Percentiles rank a stretch among this genome's conserved stretches.
Evolutionary conservation across 1,140 invertebrate genomes (phyloP).

Genomic region (Conus betulinus): DNA sequence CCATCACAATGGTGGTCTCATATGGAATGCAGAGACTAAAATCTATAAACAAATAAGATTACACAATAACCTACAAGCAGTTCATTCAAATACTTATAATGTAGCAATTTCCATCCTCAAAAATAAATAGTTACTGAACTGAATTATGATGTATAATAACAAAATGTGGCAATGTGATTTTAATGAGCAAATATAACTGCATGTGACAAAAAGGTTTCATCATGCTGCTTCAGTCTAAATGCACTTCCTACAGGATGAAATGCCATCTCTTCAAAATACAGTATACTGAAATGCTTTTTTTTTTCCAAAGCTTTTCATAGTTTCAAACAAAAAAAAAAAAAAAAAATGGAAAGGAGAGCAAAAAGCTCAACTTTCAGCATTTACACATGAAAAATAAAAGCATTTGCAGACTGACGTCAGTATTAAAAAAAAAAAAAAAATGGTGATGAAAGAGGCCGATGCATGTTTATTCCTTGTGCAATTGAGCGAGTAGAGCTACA

Average conservation of each 20-base stretch:
- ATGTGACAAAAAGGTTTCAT: neutral
- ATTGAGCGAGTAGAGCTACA: neutral
- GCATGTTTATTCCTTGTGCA: neutral
- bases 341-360: too few species aligned
- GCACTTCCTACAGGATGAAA: neutral
- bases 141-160: neutral
- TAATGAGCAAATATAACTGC: neutral
- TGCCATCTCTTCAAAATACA: neutral
- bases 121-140: neutral
- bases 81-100: neutral
- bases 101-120: neutral
- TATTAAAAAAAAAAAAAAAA: neutral
- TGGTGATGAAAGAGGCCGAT: neutral
- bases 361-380: too few species aligned
- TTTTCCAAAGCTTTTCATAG: neutral
- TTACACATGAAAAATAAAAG: too few species aligned
- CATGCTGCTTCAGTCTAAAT: neutral
- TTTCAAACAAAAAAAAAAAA: too few species aligned
- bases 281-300: neutral
- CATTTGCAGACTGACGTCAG: too few species aligned
- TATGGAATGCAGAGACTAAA: neutral
- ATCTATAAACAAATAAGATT: neutral
- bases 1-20: too few species aligned
- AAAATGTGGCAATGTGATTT: neutral
- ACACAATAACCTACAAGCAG: neutral